Evolutionary conservation across 2,113 vertebrate species (phyloP).

Genomic region (Corythaeola cristata): DNA sequence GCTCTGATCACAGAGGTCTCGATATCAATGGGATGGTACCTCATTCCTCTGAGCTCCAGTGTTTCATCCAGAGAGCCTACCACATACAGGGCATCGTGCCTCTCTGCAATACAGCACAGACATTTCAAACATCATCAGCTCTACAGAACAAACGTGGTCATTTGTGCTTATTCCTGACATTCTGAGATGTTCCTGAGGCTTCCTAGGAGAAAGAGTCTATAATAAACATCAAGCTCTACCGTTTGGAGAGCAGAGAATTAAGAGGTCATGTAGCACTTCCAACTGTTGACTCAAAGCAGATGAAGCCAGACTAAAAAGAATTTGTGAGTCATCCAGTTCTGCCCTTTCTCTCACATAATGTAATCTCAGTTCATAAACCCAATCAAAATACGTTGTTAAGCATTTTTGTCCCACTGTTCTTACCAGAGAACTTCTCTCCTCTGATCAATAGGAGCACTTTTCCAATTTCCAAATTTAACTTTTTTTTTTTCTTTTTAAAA

Average conservation of each 20-base stretch:
- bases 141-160: not conserved
- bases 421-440: not conserved
- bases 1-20: conserved; percentile 94
- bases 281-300: not conserved
- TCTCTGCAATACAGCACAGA: conserved; percentile 76
- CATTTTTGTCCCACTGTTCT: not conserved
- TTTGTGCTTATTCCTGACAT: fast-evolving
- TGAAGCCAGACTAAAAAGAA: not conserved
- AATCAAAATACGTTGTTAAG: not conserved
- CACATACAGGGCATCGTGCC: conserved; percentile 93
- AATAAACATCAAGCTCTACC: not conserved
- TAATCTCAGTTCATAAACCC: not conserved
- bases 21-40: conserved; percentile 96
- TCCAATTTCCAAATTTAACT: not conserved
- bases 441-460: fast-evolving
- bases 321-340: not conserved
- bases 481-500: not conserved
- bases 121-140: not conserved
- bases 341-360: not conserved
- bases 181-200: not conserved
- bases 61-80: conserved; percentile 95
- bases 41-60: conserved; percentile 93
- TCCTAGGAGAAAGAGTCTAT: not conserved
- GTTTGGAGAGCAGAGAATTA: not conserved
- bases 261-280: not conserved